Base-by-base conservation (phyloP, 2,888 invertebrate genomes). In the Napeogenes inachia region DNA sequence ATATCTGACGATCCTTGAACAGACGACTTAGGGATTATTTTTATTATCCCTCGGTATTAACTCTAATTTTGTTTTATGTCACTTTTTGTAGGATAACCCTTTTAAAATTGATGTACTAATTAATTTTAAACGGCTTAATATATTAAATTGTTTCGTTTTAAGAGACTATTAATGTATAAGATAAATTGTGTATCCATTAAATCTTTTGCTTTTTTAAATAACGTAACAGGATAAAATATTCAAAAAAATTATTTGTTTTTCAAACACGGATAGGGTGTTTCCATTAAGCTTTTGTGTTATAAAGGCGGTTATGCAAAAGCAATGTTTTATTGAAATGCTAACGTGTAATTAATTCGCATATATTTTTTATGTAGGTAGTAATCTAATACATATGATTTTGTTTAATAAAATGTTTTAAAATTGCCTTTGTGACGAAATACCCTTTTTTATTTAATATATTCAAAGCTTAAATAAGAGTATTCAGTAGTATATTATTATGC, bases 1-100 rank as follows among this genome's bases (percentile, higher is more conserved):
- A 84, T 79, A 76, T 84, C 80, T 74, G 69, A 71, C 21, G 21
- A 21, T 21, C 21, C 21, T 21, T 21, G 21, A 21, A 21, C 21
- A 21, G 21, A 21, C 67, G 69, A 66, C 67, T 68, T 69, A 10
- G 12, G 8, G 12, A 42, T 42, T 42, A 42, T 42, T 10, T 10
- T 42, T 2, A 42, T 10, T 8, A 10, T 42, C 42, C 10, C 6
- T 35, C 10, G 10, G 8, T 42, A 8, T 42, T 42, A 42, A 8
- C 42, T 42, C 12, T 42, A 10, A 42, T 10, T 42, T 10, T 42
- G 10, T 42, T 42, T 42, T 42, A 3, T 42, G 2, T 10, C 12
- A 1, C 10, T 42, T 42, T 42, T 42, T 42, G 42, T 42, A 42
- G 42, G 10, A 6, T 42, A 6, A 42, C 8, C 42, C 42, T 10